These are phyloP conservation scores for Puffinus mauretanicus DNA, from an alignment of 2,113 vertebrate species.

Conservation along the genomic window DNA sequence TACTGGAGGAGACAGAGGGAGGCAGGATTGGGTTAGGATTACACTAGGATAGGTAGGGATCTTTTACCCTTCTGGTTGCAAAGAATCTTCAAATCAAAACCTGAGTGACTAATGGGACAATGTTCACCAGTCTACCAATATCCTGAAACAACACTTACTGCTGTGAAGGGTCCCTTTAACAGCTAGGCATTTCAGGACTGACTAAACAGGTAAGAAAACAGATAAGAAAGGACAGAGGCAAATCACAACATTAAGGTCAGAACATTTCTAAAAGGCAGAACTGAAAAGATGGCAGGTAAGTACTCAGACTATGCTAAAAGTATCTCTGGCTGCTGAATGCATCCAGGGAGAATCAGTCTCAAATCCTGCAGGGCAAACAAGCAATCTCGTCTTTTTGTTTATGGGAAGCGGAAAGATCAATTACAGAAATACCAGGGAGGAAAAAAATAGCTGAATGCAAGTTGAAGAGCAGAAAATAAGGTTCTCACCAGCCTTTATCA, in stretches of 20 bases:
- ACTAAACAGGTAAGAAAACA: neutral
- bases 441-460: neutral
- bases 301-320: neutral
- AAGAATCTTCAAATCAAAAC: neutral
- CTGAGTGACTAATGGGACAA: neutral
- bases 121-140: neutral
- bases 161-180: neutral
- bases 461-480: neutral
- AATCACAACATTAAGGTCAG: neutral
- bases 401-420: neutral
- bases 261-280: neutral
- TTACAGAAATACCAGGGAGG: neutral
- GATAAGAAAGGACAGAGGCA: neutral
- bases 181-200: neutral
- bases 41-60: neutral
- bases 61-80: neutral
- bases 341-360: neutral
- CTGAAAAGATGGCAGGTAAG: neutral
- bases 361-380: neutral
- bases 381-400: neutral
- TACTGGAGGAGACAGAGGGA: neutral
- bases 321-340: neutral
- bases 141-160: neutral
- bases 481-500: slow-evolving; percentile 78
- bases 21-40: neutral